Percentiles rank a stretch among this genome's conserved stretches.
phyloP scores from a whole-genome alignment of 2,888 invertebrate species.

The Ephialtes manifestator region DNA sequence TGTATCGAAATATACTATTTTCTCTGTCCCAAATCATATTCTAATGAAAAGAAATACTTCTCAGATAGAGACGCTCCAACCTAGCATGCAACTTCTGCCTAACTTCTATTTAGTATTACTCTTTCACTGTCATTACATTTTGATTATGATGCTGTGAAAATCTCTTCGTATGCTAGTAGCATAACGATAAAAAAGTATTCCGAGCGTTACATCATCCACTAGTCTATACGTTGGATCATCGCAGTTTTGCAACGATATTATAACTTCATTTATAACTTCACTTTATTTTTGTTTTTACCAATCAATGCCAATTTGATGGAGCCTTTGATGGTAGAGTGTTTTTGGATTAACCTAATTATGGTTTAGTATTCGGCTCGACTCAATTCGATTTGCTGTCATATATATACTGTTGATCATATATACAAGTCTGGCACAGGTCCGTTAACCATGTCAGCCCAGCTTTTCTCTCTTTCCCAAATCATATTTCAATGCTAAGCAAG shows the following conservation, averaged over 20 bases:
- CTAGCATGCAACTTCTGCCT: not conserved
- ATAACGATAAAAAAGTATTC: not conserved
- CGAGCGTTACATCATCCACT: not conserved
- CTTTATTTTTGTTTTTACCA: not conserved
- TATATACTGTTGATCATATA: no score
- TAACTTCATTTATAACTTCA: no score
- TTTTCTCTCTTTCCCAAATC: slow-evolving; percentile 17
- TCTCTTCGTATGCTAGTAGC: not conserved
- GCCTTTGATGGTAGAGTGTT: no score
- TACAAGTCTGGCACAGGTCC: slow-evolving; percentile 21
- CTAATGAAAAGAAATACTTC: not conserved
- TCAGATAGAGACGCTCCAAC: not conserved
- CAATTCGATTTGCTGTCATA: no score
- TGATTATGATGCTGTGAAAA: slow-evolving; percentile 9
- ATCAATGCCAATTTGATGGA: no score
- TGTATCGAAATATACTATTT: no score
- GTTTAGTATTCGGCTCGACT: no score
- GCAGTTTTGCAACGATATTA: not conserved
- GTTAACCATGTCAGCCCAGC: slow-evolving; percentile 21
- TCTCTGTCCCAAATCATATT: no score
- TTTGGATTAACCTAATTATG: no score
- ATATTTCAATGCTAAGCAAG: not conserved
- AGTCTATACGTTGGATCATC: not conserved
- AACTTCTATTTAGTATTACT: not conserved
- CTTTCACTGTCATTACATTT: slow-evolving; percentile 4